These are phyloP conservation scores for Phylloscopus whistleri DNA, from an alignment of 2,113 vertebrate genomes.

Conservation along the genomic window DNA sequence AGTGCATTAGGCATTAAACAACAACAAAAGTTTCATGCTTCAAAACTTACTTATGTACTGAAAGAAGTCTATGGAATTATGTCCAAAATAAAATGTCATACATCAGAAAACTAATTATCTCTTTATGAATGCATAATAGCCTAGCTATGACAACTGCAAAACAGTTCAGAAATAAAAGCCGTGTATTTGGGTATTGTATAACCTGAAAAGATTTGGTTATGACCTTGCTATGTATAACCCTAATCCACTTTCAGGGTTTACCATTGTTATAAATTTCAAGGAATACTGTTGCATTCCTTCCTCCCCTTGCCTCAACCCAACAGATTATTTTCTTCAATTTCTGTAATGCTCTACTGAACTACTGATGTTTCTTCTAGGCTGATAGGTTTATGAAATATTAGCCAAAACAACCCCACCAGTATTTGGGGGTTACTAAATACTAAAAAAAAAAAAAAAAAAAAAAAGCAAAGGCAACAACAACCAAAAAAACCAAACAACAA, in stretches of 20 bases:
- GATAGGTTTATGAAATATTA: neutral
- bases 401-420: fast-evolving
- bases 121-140: neutral
- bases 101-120: neutral
- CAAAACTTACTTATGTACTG: neutral
- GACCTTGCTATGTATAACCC: neutral
- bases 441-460: neutral
- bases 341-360: neutral
- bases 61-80: neutral
- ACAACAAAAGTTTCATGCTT: neutral
- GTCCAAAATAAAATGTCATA: neutral
- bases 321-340: neutral
- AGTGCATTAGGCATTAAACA: neutral
- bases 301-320: neutral
- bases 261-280: neutral
- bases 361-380: neutral
- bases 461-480: neutral
- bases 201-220: neutral
- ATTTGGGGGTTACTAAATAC: neutral
- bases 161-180: neutral
- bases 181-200: neutral
- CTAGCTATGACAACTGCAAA: neutral
- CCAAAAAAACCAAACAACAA: neutral
- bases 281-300: neutral
- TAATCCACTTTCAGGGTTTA: neutral